Percentiles rank a stretch among this genome's conserved stretches.
These are phyloP conservation scores for Psophia crepitans DNA, from an alignment of 2,113 vertebrate genomes.

Conservation along the genomic window DNA sequence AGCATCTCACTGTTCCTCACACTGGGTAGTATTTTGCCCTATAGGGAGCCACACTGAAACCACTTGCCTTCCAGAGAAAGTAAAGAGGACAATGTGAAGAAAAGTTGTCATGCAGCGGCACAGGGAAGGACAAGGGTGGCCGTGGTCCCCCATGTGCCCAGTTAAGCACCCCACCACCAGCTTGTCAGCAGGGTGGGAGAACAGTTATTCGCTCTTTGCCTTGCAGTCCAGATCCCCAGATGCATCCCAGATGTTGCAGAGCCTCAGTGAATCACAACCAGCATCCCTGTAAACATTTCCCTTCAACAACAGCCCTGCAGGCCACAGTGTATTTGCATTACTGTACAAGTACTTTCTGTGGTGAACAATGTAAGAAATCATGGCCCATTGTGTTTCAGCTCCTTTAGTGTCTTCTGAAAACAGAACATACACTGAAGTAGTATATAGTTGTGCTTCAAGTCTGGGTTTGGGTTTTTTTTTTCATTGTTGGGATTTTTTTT, in stretches of 20 bases:
- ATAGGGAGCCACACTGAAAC: neutral
- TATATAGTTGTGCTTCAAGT: neutral
- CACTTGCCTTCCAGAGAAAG: neutral
- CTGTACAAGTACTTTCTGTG: neutral
- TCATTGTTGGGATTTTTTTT: neutral
- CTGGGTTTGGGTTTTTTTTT: neutral
- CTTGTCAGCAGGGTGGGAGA: neutral
- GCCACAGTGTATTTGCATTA: neutral
- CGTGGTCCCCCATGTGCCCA: neutral
- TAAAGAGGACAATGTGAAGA: neutral
- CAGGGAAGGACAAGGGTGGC: neutral
- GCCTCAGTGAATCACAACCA: neutral
- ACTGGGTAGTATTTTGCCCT: neutral
- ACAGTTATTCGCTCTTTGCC: neutral
- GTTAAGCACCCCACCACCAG: neutral
- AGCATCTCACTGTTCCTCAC: neutral
- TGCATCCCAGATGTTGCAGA: neutral
- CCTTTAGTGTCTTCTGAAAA: neutral
- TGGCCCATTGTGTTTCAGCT: constrained; percentile 11
- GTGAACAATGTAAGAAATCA: constrained; percentile 42
- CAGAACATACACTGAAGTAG: neutral
- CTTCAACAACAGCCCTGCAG: neutral
- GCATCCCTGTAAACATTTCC: neutral
- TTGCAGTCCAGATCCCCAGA: neutral
- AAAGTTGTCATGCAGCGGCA: neutral